Conservation (phyloP, 2,113 vertebrate genomes). For the Proteles cristata region DNA sequence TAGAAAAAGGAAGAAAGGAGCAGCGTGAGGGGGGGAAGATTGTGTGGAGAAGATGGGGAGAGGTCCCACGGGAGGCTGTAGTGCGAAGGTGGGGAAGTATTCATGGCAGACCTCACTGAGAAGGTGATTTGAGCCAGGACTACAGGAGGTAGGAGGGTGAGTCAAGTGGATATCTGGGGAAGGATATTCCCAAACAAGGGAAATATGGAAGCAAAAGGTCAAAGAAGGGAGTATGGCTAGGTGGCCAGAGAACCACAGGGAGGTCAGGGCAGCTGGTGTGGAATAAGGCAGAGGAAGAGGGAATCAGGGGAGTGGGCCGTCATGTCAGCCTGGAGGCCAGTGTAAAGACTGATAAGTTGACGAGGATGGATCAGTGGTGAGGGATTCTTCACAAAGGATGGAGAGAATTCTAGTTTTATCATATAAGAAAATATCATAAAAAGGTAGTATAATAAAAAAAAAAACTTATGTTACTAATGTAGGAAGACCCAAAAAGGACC, state of each 20-base stretch:
- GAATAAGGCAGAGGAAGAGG: not conserved
- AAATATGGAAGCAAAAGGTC: not conserved
- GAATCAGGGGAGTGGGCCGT: fast-evolving
- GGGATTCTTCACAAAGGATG: not conserved
- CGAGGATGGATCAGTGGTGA: no score
- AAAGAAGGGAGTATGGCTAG: not conserved
- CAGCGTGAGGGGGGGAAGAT: not conserved
- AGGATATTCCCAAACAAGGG: not conserved
- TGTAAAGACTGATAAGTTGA: not conserved
- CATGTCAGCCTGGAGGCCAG: not conserved
- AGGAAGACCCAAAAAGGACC: not conserved
- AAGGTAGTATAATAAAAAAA: not conserved
- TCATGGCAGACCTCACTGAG: not conserved
- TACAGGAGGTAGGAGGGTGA: not conserved
- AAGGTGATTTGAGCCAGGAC: not conserved
- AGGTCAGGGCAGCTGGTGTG: no score
- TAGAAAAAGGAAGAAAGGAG: not conserved
- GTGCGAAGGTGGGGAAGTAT: not conserved
- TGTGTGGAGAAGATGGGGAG: not conserved
- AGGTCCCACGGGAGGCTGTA: not conserved
- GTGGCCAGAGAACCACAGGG: not conserved
- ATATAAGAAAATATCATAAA: not conserved
- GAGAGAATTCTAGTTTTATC: not conserved
- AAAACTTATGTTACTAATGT: not conserved
- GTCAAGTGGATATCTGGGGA: not conserved